Evolutionary conservation across 2,888 invertebrate genomes (phyloP).

Genomic region (Drosophila sordidula): DNA sequence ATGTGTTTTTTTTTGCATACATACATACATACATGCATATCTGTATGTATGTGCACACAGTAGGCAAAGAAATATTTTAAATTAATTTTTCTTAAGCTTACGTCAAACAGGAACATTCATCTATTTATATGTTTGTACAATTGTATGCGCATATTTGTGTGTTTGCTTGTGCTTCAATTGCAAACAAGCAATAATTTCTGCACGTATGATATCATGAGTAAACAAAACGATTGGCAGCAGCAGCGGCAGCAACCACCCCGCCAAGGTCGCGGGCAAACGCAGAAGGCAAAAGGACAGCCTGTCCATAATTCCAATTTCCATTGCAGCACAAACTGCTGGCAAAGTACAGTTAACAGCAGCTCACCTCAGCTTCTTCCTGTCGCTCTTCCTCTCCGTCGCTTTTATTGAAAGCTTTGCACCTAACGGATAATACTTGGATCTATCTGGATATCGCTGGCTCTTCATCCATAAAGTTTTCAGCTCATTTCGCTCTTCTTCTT

Average conservation of each 20-base stretch:
- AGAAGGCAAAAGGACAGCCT: slow-evolving; percentile 4
- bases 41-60: neutral
- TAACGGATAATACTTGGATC: slow-evolving; percentile 39
- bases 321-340: slow-evolving; percentile 42
- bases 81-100: slow-evolving; percentile 37
- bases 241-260: slow-evolving; percentile 31
- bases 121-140: neutral
- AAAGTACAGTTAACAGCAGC: slow-evolving; percentile 46
- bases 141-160: too few species aligned
- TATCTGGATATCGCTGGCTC: slow-evolving; percentile 45
- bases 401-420: slow-evolving; percentile 13
- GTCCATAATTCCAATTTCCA: slow-evolving; percentile 23
- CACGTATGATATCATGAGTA: slow-evolving; percentile 59
- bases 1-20: slow-evolving; percentile 9
- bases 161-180: slow-evolving; percentile 31
- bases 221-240: slow-evolving; percentile 40
- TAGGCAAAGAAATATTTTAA: slow-evolving; percentile 13
- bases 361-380: neutral
- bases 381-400: neutral
- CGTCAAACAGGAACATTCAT: slow-evolving; percentile 50
- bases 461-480: slow-evolving; percentile 10
- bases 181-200: slow-evolving; percentile 40
- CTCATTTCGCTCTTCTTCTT: slow-evolving; percentile 9
- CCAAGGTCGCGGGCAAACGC: slow-evolving; percentile 48
- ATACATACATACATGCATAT: neutral